phyloP scores from a whole-genome alignment of 2,797 vertebrate species.

The Sebastes nivosus region DNA sequence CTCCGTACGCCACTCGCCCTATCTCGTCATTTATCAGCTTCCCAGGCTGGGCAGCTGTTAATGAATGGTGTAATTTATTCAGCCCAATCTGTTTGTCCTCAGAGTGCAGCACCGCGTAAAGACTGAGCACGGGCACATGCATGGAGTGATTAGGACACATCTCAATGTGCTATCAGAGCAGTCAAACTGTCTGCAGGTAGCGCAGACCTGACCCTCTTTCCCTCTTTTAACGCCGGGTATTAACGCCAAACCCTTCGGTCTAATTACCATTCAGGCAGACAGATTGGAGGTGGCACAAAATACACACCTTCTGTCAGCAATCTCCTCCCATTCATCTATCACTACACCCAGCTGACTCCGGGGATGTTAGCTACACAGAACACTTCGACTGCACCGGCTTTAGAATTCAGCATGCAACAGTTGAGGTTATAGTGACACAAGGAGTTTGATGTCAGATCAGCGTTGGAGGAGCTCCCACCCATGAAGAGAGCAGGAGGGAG shows the following conservation, averaged over 20 bases:
- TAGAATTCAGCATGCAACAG: slow-evolving; percentile 31
- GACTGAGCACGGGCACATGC: slow-evolving; percentile 32
- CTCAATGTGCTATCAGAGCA: slow-evolving; percentile 25
- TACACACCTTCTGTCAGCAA: slow-evolving; percentile 48
- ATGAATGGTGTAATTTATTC: slow-evolving; percentile 78
- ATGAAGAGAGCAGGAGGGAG: slow-evolving; percentile 15
- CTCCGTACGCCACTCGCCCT: slow-evolving; percentile 32
- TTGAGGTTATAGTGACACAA: slow-evolving; percentile 46
- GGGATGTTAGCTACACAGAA: slow-evolving; percentile 35
- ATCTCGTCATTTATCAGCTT: slow-evolving; percentile 70
- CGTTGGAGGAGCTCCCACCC: slow-evolving; percentile 18
- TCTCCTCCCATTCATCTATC: slow-evolving; percentile 59
- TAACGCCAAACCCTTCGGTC: slow-evolving; percentile 22
- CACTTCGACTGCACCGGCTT: slow-evolving; percentile 1
- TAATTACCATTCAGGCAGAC: slow-evolving; percentile 44
- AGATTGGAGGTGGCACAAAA: slow-evolving; percentile 51
- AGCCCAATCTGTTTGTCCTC: slow-evolving; percentile 74
- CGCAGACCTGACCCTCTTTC: slow-evolving; percentile 10
- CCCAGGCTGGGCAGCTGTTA: slow-evolving; percentile 73
- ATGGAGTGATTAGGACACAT: slow-evolving; percentile 47
- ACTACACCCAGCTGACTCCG: slow-evolving; percentile 21
- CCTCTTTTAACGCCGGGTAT: background rate
- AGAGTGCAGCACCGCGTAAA: slow-evolving; percentile 29
- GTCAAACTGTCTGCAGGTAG: slow-evolving; percentile 34
- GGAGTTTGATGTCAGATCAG: slow-evolving; percentile 55